Evolutionary conservation across 1,140 invertebrate species (phyloP), one percentile per base, ranked within the genome.

Genomic region (Cydia pomonella): DNA sequence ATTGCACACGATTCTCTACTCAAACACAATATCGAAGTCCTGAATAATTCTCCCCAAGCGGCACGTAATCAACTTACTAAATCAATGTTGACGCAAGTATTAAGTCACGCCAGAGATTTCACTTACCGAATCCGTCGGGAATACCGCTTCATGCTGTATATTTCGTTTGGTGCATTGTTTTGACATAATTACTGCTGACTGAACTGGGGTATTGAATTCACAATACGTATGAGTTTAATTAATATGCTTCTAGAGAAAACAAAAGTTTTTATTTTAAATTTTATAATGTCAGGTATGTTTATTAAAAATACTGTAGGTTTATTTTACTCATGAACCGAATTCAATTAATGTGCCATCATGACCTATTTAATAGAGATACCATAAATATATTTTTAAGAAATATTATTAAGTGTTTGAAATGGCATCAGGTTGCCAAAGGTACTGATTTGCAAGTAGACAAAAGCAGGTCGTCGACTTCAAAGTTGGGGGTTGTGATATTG

Each of bases 41-140:
- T 33, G 64, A 38, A 69, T 69, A 69, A 69, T 69, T 41, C 29
- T 29, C 13, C n/a, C 33, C 27, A 2, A 33, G 64, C 27, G 64
- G 33, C 64, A 18, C 64, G 27, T 69, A 69, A 69, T 69, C 64
- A 33, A 69, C 64, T 69, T 69, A 69, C 27, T 69, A 33, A 33
- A 69, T 69, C 64, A 69, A 69, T 69, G 18, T 69, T 69, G 64
- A 69, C 64, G 29, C 64, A 69, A 69, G 64, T 33, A 69, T 69
- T 69, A 69, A 69, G 64, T 69, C 29, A 21, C 53, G 53, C 64
- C 64, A 33, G 29, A 69, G 64, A 69, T 69, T 69, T 69, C 64
- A 38, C 64, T 33, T 38, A 38, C 29, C 6, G 33, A 18, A 38
- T 9, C 27, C 64, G 21, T 18, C n/a, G 27, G 27, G 64, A 38